phyloP scores from a whole-genome alignment of 2,888 invertebrate genomes.

The Macrosoma leucophasiata region DNA sequence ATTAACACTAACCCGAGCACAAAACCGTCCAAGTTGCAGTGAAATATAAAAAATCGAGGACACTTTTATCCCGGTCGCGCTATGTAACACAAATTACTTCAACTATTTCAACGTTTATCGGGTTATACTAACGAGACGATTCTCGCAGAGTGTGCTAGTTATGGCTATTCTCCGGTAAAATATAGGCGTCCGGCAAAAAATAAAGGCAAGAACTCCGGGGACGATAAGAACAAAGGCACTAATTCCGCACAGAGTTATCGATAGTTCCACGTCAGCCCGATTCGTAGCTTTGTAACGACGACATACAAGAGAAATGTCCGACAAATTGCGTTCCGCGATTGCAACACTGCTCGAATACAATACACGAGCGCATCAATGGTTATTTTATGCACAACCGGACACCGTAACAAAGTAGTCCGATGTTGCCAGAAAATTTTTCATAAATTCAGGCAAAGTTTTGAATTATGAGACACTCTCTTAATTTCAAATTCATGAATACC shows the following conservation, averaged over 20 bases:
- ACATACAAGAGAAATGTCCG: constrained; percentile 60
- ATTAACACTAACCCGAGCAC: constrained; percentile 14
- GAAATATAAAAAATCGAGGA: constrained; percentile 23
- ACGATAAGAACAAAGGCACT: constrained; percentile 54
- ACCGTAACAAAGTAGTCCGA: constrained; percentile 31
- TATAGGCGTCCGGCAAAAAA: constrained; percentile 25
- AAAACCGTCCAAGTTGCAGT: constrained; percentile 17
- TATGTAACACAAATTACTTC: constrained; percentile 37
- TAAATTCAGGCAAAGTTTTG: no score
- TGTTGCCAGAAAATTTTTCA: constrained; percentile 30
- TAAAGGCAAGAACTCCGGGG: constrained; percentile 20
- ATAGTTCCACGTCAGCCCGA: constrained; percentile 56
- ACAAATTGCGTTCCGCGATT: constrained; percentile 60
- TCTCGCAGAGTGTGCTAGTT: constrained; percentile 36
- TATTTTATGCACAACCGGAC: constrained; percentile 54
- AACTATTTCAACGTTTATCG: constrained; percentile 38
- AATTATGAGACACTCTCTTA: no score
- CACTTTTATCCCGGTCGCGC: constrained; percentile 25
- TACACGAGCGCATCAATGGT: constrained; percentile 47
- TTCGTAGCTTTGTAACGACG: constrained; percentile 55
- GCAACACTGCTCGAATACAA: constrained; percentile 42
- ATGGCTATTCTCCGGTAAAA: constrained; percentile 37
- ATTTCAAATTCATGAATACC: no score
- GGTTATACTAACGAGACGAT: constrained; percentile 44
- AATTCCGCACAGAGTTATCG: constrained; percentile 54